Evolutionary conservation across 2,797 vertebrate species (phyloP).

Genomic region (Paguma larvata): DNA sequence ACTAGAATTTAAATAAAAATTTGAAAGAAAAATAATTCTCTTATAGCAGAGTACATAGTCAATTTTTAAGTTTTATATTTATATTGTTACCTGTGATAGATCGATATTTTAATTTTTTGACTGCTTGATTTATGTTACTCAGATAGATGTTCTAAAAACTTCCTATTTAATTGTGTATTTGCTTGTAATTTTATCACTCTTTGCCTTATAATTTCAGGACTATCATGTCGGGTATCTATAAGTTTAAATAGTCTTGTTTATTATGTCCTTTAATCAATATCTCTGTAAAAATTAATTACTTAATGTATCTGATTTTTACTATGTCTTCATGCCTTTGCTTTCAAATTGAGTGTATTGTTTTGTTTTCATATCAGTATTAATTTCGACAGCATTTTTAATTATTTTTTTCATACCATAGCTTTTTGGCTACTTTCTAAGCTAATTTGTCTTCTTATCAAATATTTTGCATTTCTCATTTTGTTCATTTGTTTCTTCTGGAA

Average conservation of each 20-base stretch:
- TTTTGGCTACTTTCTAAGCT: neutral
- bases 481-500: neutral
- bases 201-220: neutral
- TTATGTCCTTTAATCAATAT: neutral
- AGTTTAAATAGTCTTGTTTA: neutral
- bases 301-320: neutral
- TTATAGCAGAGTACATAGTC: neutral
- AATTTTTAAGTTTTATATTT: neutral
- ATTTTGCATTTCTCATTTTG: neutral
- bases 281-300: neutral
- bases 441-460: neutral
- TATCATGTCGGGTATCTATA: neutral
- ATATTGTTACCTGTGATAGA: neutral
- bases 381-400: neutral
- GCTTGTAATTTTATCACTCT: neutral
- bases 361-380: neutral
- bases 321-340: neutral
- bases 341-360: neutral
- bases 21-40: neutral
- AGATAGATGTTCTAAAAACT: neutral
- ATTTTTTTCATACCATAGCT: neutral
- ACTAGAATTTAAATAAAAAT: too few relatives aligned
- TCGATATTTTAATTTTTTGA: neutral
- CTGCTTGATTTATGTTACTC: neutral
- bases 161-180: neutral